Base-by-base conservation (phyloP, 2,888 invertebrate species). In the Sesia bembeciformis region DNA sequence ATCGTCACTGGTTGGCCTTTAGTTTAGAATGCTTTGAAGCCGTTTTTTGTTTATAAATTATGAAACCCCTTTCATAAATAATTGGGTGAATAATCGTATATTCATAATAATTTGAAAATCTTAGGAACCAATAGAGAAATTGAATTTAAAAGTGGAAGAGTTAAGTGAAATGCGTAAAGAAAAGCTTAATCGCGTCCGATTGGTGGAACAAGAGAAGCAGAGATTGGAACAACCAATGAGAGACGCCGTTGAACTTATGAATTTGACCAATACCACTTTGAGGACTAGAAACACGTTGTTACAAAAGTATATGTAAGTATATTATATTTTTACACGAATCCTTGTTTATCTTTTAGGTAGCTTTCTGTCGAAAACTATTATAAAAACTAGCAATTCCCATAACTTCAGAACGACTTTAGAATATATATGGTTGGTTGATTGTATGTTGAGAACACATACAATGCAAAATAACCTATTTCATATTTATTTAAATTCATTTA, bases 121-220 rank as follows among this genome's bases (percentile, higher is more conserved):
- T 55, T 82, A 95, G 91, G 93, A 93, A 66, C 97, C 98, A 0
- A 91, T 98, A 58, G 91, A 93, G 54, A 91, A 94, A 67, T 90
- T 99, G 7, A 87, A 91, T 23, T 90, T 92, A 5, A 92, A 93
- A 65, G 93, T 97, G 0, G 96, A 96, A 65, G 87, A 92, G 41
- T 81, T 95, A 53, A 92, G 93, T 3, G 95, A 95, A 56, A 91
- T 92, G 66, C 90, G 96, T 23, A 92, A 93, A 8, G 96, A 96
- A 72, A 97, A 96, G 84, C 81, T 97, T 54, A 96, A 97, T 75
- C 91, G 97, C 58, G 93, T 97, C 4, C 94, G 96, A 66, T 81
- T 96, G 40, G 94, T 97, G 4, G 94, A 96, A 58, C 74, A 75
- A 54, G 97, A 97, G 74, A 93, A 96, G 78, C 92, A 93, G 56